A percentile compares a stretch with the other conserved stretches of the same genome.
phyloP scores from a whole-genome alignment of 2,797 vertebrate genomes.

The Threskiornis aethiopicus region DNA sequence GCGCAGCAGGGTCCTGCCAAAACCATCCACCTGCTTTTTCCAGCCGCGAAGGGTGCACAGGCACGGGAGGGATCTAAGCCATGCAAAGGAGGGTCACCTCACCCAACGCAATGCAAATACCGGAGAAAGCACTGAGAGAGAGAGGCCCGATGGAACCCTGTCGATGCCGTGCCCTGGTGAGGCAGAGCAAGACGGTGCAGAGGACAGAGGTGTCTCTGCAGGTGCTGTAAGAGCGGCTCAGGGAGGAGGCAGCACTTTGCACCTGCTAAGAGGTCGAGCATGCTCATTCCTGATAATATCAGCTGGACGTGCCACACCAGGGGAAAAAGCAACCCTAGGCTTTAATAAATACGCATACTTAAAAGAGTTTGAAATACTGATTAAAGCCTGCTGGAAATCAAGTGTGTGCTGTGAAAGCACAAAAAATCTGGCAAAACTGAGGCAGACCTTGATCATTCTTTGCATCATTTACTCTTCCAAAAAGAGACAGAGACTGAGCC shows the following conservation, averaged over 20 bases:
- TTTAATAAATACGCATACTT: background rate
- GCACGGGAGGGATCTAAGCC: background rate
- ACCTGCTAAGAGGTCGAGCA: rapidly evolving
- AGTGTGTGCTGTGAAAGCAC: background rate
- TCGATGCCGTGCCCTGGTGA: background rate
- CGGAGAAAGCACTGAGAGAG: background rate
- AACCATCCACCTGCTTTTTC: background rate
- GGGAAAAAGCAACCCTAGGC: background rate
- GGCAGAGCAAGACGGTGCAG: background rate
- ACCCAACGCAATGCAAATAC: background rate
- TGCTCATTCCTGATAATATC: rapidly evolving
- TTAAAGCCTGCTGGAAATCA: background rate
- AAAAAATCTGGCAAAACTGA: background rate
- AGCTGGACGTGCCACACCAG: background rate
- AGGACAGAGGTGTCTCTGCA: background rate
- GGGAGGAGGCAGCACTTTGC: background rate
- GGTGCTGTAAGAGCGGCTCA: background rate
- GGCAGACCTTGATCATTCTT: background rate
- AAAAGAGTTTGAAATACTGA: background rate
- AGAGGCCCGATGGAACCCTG: background rate
- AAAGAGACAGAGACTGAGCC: background rate
- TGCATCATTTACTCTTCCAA: background rate
- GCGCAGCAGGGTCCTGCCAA: background rate
- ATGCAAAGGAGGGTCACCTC: background rate
- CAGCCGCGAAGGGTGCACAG: rapidly evolving